A percentile compares a stretch with the other conserved stretches of the same genome.
Conservation (phyloP, 2,797 vertebrate species). For the Hapalemur alaotrensis region DNA sequence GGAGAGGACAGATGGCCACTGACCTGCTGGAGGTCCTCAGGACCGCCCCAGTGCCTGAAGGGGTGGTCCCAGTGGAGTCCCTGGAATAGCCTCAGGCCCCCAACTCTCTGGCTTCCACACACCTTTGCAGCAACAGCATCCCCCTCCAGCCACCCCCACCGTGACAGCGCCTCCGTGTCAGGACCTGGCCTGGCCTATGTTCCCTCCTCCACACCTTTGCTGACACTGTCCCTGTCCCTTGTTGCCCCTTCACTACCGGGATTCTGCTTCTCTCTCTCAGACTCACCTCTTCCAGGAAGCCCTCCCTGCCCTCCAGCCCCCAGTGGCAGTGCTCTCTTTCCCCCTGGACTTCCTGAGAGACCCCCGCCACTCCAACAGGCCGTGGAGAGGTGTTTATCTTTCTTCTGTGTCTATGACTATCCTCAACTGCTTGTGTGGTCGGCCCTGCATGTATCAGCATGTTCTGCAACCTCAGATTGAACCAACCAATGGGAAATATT, state of each 20-base stretch:
- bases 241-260: not conserved
- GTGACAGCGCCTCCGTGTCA: not conserved
- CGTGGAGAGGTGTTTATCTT: not conserved
- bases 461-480: not conserved
- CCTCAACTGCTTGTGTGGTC: too few species aligned
- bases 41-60: not conserved
- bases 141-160: not conserved
- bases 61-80: not conserved
- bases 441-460: not conserved
- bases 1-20: too few species aligned
- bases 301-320: not conserved
- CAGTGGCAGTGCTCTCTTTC: not conserved
- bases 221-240: not conserved
- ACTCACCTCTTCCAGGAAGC: not conserved
- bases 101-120: not conserved
- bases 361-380: not conserved
- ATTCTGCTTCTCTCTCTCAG: not conserved
- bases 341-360: not conserved
- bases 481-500: not conserved
- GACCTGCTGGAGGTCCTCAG: not conserved
- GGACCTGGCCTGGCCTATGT: not conserved
- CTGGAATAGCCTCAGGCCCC: not conserved
- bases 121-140: accelerated
- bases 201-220: not conserved
- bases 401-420: not conserved